Evolutionary conservation across 2,888 invertebrate species (phyloP), one percentile per base, ranked within the genome.

Genomic region (Pristionchus mayeri): DNA sequence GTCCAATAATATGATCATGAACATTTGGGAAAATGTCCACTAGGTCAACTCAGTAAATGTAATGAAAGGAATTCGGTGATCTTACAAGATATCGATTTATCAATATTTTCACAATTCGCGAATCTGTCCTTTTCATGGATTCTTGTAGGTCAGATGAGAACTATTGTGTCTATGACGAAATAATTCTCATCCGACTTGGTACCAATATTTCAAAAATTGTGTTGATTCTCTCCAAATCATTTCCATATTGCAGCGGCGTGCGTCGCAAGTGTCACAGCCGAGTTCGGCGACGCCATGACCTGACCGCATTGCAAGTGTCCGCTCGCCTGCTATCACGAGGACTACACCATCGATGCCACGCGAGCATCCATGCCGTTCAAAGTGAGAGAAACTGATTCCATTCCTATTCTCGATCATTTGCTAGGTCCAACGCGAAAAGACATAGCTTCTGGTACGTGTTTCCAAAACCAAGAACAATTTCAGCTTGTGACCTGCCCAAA

Each of bases 261-360:
- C 50, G 24, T 76, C 6, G 76, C 48, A 24, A 21, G 18, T 18
- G 50, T 76, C 40, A 27, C 48, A 16, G 48, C 76, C 18, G 18
- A n/a, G 11, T 44, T 30, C n/a, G 79, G 79, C 0, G 54, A 54
- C 13, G 7, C 57, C 16, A 30, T 54, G 0, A 2, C 54, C 3
- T 79, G 52, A 34, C 6, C 24, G 24, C 27, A 16, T 16, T 79
- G 79, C 57, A 34, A 24, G 11, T 79, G 79, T 30, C 50, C 50
- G 16, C 40, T n/a, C n/a, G 71, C 21, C 2, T 79, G 79, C 79
- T 79, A 79, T 37, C 79, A 79, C 9, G 79, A 79, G 37, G 48
- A 9, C 13, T 79, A 79, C 37, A 34, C 37, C 0, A 30, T 79
- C 37, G 16, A 21, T 0, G 52, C 79, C 1, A 57, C 79, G 0